Percentiles rank a stretch among this genome's conserved stretches.
phyloP scores from a whole-genome alignment of 2,888 invertebrate species.

The Chironomus riparius region DNA sequence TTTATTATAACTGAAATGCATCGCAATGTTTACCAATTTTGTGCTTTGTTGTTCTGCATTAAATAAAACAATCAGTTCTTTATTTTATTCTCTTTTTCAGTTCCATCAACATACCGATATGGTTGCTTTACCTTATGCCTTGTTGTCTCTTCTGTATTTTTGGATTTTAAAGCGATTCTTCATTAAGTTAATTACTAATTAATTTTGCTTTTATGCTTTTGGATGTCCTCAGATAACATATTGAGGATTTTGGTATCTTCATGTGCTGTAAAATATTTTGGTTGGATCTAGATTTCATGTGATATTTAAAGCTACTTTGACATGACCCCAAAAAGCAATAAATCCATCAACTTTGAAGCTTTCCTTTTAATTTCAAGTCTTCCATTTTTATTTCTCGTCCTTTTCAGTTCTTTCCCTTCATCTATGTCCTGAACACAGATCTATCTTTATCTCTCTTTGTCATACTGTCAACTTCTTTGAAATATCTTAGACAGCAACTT shows the following conservation, averaged over 20 bases:
- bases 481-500: background rate
- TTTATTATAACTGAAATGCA: background rate
- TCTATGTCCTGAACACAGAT: background rate
- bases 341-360: conserved; percentile 16
- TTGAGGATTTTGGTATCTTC: too few relatives aligned
- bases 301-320: too few relatives aligned
- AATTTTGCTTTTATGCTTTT: too few relatives aligned
- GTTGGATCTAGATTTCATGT: too few relatives aligned
- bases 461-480: background rate
- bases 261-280: too few relatives aligned
- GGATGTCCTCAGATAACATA: too few relatives aligned
- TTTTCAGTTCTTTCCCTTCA: background rate
- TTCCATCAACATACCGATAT: background rate
- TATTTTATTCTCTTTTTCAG: background rate
- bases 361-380: conserved; percentile 2
- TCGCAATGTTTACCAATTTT: background rate
- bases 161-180: too few relatives aligned
- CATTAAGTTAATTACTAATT: too few relatives aligned
- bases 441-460: background rate
- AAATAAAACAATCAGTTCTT: background rate
- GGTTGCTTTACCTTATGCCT: background rate
- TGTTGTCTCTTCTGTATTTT: background rate
- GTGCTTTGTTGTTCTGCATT: background rate
- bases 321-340: conserved; percentile 11
- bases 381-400: background rate